Conservation (phyloP, 92 coral and sea anemone genomes). For the Bergia sp. region DNA sequence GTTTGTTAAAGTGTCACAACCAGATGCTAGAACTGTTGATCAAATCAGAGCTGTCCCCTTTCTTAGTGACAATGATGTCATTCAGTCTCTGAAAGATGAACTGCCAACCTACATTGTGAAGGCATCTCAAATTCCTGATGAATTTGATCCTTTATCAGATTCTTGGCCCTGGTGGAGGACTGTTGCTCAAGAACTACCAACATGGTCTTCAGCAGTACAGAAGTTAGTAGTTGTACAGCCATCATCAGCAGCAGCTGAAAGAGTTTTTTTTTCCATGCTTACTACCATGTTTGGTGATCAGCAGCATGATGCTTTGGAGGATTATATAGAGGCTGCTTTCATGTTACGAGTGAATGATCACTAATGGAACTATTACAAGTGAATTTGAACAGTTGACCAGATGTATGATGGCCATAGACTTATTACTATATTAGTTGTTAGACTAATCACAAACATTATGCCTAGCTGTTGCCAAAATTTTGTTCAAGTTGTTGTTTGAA, state of each 20-base stretch:
- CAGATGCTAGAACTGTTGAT: constrained; percentile 40
- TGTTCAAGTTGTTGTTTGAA: constrained; percentile 24
- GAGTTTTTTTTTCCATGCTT: not conserved
- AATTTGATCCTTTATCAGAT: constrained; percentile 51
- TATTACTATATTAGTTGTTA: not conserved
- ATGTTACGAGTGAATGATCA: not conserved
- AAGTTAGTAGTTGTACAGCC: constrained; percentile 54
- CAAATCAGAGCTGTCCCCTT: constrained; percentile 41
- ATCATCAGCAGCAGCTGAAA: constrained; percentile 54
- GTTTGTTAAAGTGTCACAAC: constrained; percentile 39
- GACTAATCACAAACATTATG: not conserved
- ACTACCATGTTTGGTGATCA: not conserved
- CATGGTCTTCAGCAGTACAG: constrained; percentile 57
- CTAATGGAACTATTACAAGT: not conserved
- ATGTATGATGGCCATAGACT: constrained; percentile 1
- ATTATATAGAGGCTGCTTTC: constrained; percentile 40
- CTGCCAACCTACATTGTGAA: constrained; percentile 48
- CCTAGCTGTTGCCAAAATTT: not conserved
- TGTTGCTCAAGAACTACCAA: constrained; percentile 51
- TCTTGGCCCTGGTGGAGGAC: constrained; percentile 52
- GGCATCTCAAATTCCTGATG: constrained; percentile 48
- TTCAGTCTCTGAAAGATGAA: constrained; percentile 49
- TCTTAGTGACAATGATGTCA: constrained; percentile 37
- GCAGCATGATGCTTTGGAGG: constrained; percentile 48
- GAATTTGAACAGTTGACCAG: constrained; percentile 7